A percentile compares a stretch with the other conserved stretches of the same genome.
phyloP scores from a whole-genome alignment of 2,888 invertebrate genomes.

The Kryphioiulus occultus region DNA sequence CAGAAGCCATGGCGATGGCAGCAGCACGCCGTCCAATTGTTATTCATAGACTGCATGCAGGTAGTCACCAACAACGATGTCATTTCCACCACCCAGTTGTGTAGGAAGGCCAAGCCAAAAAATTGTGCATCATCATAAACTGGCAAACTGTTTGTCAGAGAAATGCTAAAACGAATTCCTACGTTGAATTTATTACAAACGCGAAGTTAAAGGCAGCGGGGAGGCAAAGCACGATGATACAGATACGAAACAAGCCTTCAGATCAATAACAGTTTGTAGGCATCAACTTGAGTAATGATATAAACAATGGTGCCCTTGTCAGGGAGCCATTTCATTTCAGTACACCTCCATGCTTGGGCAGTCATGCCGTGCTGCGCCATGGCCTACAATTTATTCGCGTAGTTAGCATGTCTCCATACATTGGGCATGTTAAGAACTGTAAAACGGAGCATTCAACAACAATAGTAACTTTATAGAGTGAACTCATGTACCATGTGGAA shows the following conservation, averaged over 20 bases:
- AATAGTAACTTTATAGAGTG: neutral
- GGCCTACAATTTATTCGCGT: neutral
- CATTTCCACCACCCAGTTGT: neutral
- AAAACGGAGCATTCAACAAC: neutral
- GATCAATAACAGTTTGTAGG: constrained; percentile 40
- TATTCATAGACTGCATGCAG: constrained; percentile 29
- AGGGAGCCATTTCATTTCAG: neutral
- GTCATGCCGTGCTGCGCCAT: neutral
- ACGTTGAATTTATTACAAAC: constrained; percentile 7
- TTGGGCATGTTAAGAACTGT: constrained; percentile 2
- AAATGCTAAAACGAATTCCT: constrained; percentile 4
- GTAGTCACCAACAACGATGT: constrained; percentile 1
- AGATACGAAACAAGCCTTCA: neutral
- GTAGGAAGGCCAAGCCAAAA: neutral
- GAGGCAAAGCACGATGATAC: constrained; percentile 32
- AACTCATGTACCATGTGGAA: too few relatives aligned
- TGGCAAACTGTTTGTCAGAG: constrained; percentile 6
- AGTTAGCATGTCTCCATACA: neutral
- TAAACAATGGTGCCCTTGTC: constrained; percentile 36
- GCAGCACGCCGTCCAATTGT: constrained; percentile 10
- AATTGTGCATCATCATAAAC: constrained; percentile 20
- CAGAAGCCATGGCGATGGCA: neutral
- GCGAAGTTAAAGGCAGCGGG: constrained; percentile 17
- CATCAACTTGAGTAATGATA: constrained; percentile 40
- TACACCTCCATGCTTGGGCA: neutral